These are phyloP conservation scores for Limonius californicus DNA, from an alignment of 1,140 invertebrate genomes.

Conservation along the genomic window DNA sequence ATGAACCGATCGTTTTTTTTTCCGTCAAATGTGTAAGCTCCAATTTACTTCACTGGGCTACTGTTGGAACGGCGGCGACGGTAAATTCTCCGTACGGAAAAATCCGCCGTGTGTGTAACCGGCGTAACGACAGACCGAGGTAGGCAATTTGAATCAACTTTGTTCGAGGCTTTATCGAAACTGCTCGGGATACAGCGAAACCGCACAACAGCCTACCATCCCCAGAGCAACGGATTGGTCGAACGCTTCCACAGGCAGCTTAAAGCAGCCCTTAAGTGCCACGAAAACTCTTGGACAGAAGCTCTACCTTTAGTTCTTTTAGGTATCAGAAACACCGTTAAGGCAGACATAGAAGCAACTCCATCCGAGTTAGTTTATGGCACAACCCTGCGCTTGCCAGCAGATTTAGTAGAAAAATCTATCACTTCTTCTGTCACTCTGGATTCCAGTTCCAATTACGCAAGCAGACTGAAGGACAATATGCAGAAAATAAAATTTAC, in stretches of 20 bases:
- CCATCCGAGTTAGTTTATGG: slow-evolving; percentile 3
- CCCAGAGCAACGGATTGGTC: slow-evolving; percentile 39
- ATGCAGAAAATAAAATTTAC: too few relatives aligned
- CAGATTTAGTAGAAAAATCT: not conserved
- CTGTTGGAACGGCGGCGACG: too few relatives aligned
- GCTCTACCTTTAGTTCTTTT: slow-evolving; percentile 25
- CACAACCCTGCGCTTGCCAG: not conserved
- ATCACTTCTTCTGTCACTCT: too few relatives aligned
- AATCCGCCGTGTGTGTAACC: too few relatives aligned
- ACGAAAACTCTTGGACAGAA: not conserved
- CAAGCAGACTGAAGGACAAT: too few relatives aligned
- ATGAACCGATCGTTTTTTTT: too few relatives aligned
- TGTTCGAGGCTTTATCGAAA: slow-evolving; percentile 28
- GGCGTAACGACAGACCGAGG: slow-evolving; percentile 46
- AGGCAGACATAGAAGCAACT: slow-evolving; percentile 20
- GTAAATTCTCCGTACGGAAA: too few relatives aligned
- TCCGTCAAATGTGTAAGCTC: too few relatives aligned
- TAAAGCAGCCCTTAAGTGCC: slow-evolving; percentile 33
- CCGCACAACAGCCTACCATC: slow-evolving; percentile 36
- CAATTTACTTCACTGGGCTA: too few relatives aligned
- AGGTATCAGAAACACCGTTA: slow-evolving; percentile 26
- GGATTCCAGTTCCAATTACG: too few relatives aligned
- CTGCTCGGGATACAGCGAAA: slow-evolving; percentile 3
- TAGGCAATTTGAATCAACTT: slow-evolving; percentile 40
- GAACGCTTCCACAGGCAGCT: slow-evolving; percentile 39